Conservation (phyloP, 2,113 vertebrate species). For the Herpailurus yagouaroundi region DNA sequence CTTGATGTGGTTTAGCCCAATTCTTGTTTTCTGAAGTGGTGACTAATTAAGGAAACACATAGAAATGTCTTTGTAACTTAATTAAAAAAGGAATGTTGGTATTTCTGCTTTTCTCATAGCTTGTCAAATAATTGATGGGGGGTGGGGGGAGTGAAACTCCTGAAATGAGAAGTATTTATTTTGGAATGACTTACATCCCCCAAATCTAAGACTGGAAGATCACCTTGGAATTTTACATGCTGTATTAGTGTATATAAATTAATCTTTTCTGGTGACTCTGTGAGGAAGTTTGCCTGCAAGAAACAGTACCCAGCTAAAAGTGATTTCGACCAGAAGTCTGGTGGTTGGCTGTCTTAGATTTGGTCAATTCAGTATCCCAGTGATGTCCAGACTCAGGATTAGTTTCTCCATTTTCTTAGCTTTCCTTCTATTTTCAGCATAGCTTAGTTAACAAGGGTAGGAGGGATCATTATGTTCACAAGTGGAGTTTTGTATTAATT, state of each 20-base stretch:
- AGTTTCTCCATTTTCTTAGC: neutral
- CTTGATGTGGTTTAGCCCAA: neutral
- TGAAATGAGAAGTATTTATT: neutral
- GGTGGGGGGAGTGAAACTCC: neutral
- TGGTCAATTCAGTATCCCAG: neutral
- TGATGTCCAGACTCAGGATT: neutral
- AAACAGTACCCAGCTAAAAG: neutral
- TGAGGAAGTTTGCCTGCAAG: neutral
- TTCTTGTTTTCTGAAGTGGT: neutral
- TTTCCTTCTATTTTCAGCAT: neutral
- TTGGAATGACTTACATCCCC: neutral
- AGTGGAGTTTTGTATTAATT: neutral
- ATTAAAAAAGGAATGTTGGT: neutral
- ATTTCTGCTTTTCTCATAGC: neutral
- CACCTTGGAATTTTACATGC: neutral
- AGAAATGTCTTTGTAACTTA: neutral
- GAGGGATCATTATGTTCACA: neutral
- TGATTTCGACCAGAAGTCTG: neutral
- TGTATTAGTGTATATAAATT: neutral
- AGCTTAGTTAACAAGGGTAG: neutral
- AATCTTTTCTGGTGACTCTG: neutral
- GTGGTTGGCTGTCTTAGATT: neutral
- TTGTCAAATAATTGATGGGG: neutral
- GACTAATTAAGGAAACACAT: neutral
- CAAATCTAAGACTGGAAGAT: neutral